Evolutionary conservation across 2,888 invertebrate species (phyloP).

Genomic region (Epinotia demarniana): DNA sequence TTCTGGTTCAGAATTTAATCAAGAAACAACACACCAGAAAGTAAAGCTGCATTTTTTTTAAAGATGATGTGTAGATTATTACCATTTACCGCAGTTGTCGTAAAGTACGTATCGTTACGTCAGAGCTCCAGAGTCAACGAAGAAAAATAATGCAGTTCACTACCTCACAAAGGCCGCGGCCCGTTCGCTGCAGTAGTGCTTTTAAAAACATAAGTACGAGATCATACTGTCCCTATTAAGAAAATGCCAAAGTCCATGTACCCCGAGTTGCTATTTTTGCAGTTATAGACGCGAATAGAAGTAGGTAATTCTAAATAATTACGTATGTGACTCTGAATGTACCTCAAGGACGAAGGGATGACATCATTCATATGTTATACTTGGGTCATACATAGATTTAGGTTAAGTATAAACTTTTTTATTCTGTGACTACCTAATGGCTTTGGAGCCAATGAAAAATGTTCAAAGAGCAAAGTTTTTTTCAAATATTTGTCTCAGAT

Average conservation of each 20-base stretch:
- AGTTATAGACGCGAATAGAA: constrained; percentile 15
- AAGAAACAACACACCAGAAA: neutral
- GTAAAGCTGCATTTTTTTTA: neutral
- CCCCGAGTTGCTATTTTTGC: constrained; percentile 22
- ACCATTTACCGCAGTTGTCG: neutral
- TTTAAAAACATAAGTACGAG: constrained; percentile 20
- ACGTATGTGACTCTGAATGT: neutral
- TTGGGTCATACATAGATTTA: neutral
- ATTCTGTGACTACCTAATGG: no score
- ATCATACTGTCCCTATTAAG: neutral
- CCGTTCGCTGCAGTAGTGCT: neutral
- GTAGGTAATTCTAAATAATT: constrained; percentile 6
- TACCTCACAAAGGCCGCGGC: neutral
- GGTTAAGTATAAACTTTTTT: neutral
- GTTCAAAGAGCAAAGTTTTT: no score
- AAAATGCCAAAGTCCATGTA: constrained; percentile 23
- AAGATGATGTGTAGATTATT: neutral
- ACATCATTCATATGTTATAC: constrained; percentile 1
- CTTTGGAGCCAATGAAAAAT: no score
- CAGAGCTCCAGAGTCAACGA: neutral
- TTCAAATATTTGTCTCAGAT: no score
- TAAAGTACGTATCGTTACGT: constrained; percentile 5
- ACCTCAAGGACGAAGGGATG: neutral
- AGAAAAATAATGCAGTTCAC: constrained; percentile 25
- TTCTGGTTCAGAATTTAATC: neutral